These are phyloP conservation scores for Typhlichthys eigenmanni DNA, from an alignment of 2,797 vertebrate genomes.

Conservation along the genomic window DNA sequence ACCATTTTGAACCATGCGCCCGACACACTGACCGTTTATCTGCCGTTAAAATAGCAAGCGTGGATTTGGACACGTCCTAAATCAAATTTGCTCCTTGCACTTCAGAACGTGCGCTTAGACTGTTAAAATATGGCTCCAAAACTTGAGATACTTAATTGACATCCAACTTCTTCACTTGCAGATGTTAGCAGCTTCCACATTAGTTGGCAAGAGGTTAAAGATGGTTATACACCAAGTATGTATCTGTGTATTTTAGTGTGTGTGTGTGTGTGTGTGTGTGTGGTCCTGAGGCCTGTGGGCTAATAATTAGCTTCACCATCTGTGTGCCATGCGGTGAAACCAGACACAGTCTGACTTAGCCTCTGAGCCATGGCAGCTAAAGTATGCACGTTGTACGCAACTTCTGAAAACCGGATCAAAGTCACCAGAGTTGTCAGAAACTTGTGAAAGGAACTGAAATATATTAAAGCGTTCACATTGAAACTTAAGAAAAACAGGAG, in stretches of 20 bases:
- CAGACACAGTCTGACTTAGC: conserved; percentile 21
- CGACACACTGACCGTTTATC: too few species aligned
- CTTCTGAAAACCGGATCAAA: conserved; percentile 15
- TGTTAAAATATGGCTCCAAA: too few species aligned
- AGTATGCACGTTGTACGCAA: conserved; percentile 8
- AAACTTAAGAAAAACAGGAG: too few species aligned
- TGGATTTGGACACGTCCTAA: too few species aligned
- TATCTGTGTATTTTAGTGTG: background rate
- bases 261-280: conserved; percentile 6
- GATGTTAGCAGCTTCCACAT: too few species aligned
- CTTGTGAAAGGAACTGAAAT: background rate
- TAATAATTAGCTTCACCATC: conserved; percentile 62
- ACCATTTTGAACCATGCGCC: too few species aligned
- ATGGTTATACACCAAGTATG: background rate
- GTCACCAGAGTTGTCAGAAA: conserved; percentile 22
- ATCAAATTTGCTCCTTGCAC: too few species aligned
- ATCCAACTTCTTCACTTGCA: too few species aligned
- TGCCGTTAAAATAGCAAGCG: too few species aligned
- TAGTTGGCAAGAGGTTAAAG: too few species aligned
- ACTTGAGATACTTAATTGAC: too few species aligned
- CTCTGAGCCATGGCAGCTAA: conserved; percentile 29
- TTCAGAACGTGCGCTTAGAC: too few species aligned
- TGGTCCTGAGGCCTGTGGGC: conserved; percentile 32
- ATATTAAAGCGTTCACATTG: background rate
- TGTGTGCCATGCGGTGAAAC: conserved; percentile 56